Evolutionary conservation across 1,140 invertebrate species (phyloP).

Genomic region (Heliconius nattereri): DNA sequence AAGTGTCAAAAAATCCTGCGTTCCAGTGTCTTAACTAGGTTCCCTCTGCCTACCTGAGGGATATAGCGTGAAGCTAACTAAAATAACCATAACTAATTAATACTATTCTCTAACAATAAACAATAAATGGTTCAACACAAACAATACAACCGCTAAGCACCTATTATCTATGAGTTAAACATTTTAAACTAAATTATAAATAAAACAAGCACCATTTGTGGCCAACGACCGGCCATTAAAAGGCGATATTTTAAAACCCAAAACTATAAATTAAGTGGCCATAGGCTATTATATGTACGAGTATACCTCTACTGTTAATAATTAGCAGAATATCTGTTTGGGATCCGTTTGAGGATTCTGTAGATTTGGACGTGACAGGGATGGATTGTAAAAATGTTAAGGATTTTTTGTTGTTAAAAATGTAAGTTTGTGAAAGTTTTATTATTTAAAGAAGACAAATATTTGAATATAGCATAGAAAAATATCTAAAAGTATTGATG

Average conservation of each 20-base stretch:
- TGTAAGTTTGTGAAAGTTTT: too few relatives aligned
- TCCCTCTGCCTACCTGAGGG: too few relatives aligned
- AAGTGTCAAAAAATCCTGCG: too few relatives aligned
- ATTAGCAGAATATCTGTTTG: constrained; percentile 60
- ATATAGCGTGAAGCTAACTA: not conserved
- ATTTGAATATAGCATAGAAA: too few relatives aligned
- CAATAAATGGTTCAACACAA: not conserved
- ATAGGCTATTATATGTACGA: constrained; percentile 51
- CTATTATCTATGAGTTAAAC: constrained; percentile 28
- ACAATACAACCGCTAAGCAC: constrained; percentile 12
- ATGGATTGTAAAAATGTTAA: constrained; percentile 28
- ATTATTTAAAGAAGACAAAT: too few relatives aligned
- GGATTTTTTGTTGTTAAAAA: too few relatives aligned
- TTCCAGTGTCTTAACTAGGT: too few relatives aligned
- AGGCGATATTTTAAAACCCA: constrained; percentile 53
- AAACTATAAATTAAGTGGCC: constrained; percentile 58
- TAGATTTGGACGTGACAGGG: constrained; percentile 42
- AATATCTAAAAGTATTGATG: too few relatives aligned
- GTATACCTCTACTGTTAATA: constrained; percentile 44
- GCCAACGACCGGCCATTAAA: constrained; percentile 66
- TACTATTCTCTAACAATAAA: not conserved
- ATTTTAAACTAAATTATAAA: constrained; percentile 34
- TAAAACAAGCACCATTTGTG: constrained; percentile 53
- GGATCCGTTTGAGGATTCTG: constrained; percentile 48
- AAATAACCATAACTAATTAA: not conserved